phyloP scores from a whole-genome alignment of 2,888 invertebrate genomes.

The Embidobia sp. region DNA sequence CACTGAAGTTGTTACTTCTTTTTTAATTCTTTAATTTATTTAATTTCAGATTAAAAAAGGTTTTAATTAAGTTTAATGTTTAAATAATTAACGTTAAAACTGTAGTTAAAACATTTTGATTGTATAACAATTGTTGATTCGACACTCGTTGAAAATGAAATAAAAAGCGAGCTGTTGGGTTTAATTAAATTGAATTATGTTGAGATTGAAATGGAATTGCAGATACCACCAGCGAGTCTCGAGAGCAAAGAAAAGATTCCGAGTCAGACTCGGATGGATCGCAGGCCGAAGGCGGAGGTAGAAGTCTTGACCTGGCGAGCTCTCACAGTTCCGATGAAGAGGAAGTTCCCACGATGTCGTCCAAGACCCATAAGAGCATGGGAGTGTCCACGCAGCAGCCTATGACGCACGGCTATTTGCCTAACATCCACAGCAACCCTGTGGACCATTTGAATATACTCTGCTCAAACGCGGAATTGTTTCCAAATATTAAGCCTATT shows the following conservation, averaged over 20 bases:
- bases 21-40: too few relatives aligned
- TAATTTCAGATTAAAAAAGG: too few relatives aligned
- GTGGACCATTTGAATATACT: constrained; percentile 79
- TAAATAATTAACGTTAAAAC: too few relatives aligned
- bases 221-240: constrained; percentile 70
- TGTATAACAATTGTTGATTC: too few relatives aligned
- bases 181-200: too few relatives aligned
- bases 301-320: constrained; percentile 94
- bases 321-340: constrained; percentile 97
- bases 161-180: too few relatives aligned
- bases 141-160: too few relatives aligned
- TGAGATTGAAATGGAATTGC: neutral
- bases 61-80: too few relatives aligned
- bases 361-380: constrained; percentile 78
- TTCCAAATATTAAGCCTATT: constrained; percentile 86
- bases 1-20: too few relatives aligned
- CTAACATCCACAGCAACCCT: constrained; percentile 82
- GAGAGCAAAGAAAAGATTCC: constrained; percentile 84
- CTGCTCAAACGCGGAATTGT: constrained; percentile 85
- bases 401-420: constrained; percentile 82
- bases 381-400: constrained; percentile 78
- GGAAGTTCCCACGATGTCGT: constrained; percentile 79
- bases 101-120: too few relatives aligned
- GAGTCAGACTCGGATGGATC: constrained; percentile 92
- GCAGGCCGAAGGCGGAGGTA: constrained; percentile 84